Base-by-base conservation (phyloP, 2,113 vertebrate species). In the Hipposideros armiger region DNA sequence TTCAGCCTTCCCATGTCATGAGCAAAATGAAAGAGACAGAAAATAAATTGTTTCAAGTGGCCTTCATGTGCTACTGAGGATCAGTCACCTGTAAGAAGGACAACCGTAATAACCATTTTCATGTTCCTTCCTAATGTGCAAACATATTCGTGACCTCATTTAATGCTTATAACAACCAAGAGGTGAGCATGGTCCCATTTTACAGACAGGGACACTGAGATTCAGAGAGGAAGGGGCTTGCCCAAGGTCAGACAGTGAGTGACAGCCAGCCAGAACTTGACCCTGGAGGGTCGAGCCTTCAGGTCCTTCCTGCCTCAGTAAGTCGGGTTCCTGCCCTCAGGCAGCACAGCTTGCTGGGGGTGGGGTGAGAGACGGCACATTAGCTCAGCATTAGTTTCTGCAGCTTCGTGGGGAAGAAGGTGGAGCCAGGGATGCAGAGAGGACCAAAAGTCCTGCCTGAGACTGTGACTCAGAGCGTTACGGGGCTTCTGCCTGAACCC, bases 401-500 rank as follows among this genome's bases (percentile, higher is more conserved):
- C 10, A 0, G 3, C 0, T 76, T 26, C 19, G 0, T 0, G n/a
- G 77, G 40, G 28, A 20, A 77, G n/a, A 36, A 50, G 20, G 20
- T 7, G 24, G 62, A 62, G 36, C 54, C 67, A 32, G 30, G 47
- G 82, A 36, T 0, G 3, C 10, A 2, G 73, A 26, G 6, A 24
- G 16, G 4, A 22, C 20, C 5, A 0, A 10, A 36, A 13, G 32
- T 26, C 47, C 60, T 32, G 11, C 9, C 58, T 5, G 58, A 40
- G 14, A 14, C 4, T 0, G 5, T 0, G n/a, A 64, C 78, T 69
- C 30, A 2, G 40, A 40, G 24, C 0, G 0, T 3, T 1, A 1
- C 0, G 4, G 40, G 78, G 30, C n/a, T 2, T 6, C 7, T 66
- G 76, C 20, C 0, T 10, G 17, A 9, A 8, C n/a, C 62, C 40